Evolutionary conservation across 2,888 invertebrate species (phyloP).

Genomic region (Lasius fuliginosus): DNA sequence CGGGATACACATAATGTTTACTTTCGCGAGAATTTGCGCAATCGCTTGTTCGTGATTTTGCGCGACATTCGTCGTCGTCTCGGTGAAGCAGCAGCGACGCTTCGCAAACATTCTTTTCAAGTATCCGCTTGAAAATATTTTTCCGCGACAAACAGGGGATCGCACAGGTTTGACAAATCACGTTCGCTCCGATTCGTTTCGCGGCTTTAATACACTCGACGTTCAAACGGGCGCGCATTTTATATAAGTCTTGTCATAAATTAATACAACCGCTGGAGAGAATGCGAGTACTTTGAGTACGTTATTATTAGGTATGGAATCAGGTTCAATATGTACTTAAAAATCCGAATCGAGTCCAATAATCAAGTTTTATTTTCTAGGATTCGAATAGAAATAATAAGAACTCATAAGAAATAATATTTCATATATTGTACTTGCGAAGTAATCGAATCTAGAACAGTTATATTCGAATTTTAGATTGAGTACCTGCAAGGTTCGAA

Average conservation of each 20-base stretch:
- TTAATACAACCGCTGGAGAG: neutral
- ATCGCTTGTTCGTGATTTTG: slow-evolving; percentile 9
- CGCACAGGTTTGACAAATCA: slow-evolving; percentile 36
- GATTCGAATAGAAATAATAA: too few relatives aligned
- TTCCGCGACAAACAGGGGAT: slow-evolving; percentile 35
- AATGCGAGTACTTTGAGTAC: neutral
- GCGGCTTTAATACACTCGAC: slow-evolving; percentile 20
- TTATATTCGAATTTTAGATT: too few relatives aligned
- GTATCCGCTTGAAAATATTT: slow-evolving; percentile 46
- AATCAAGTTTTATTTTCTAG: too few relatives aligned
- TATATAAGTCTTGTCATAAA: neutral
- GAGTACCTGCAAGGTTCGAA: too few relatives aligned
- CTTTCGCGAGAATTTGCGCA: slow-evolving; percentile 24
- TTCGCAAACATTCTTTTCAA: slow-evolving; percentile 38
- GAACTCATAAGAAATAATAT: too few relatives aligned
- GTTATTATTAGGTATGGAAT: neutral
- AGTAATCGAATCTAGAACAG: too few relatives aligned
- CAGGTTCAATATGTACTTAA: too few relatives aligned
- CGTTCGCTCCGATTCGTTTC: slow-evolving; percentile 13
- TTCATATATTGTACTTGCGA: too few relatives aligned
- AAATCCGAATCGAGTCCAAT: too few relatives aligned
- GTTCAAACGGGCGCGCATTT: neutral
- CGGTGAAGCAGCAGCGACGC: neutral
- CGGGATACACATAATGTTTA: neutral
- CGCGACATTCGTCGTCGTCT: slow-evolving; percentile 1